Base-by-base conservation (phyloP, 2,113 vertebrate genomes). In the Pao palembangensis region DNA sequence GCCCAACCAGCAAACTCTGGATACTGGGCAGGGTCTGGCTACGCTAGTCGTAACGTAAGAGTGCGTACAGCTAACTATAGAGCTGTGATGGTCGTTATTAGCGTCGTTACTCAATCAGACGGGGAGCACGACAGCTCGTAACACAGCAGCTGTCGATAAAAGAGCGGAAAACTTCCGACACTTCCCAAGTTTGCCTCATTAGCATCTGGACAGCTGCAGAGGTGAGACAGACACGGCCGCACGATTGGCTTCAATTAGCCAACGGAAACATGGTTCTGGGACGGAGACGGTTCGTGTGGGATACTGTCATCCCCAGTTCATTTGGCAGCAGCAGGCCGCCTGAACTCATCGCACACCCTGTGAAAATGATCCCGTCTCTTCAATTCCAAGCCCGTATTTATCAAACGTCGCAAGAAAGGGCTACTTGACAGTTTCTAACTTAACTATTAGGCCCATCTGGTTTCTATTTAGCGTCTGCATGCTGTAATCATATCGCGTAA, bases 181-280 rank as follows among this genome's bases (percentile, higher is more conserved):
- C 55, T 73, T 69, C 25, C 54, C 38, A 67, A 3, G 43, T 61
- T 82, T 77, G 77, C 67, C 51, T 67, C 18, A 47, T 53, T 57
- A 75, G 67, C 50, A 59, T 52, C 55, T 54, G 55, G 53, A 62
- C 82, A 79, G 77, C 77, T 69, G 67, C 55, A 64, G 60, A 75
- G 59, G 59, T 65, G 53, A 56, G 55, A 64, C 61, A 73, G 70
- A 65, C 61, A 60, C 66, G 67, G 57, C 48, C 0, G 51, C 62
- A 44, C 54, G n/a, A 73, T 72, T 74, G 76, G 69, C 73, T 75
- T 67, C 58, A 79, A 79, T 78, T 73, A 79, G 65, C 48, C 11
- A 1, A 65, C 34, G 54, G 71, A 71, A 84, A 79, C 54, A 38
- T 70, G 64, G 66, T 76, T 76, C 56, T 55, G 51, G 63, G 19